Conservation (phyloP, 2,797 vertebrate species). For the Paguma larvata region DNA sequence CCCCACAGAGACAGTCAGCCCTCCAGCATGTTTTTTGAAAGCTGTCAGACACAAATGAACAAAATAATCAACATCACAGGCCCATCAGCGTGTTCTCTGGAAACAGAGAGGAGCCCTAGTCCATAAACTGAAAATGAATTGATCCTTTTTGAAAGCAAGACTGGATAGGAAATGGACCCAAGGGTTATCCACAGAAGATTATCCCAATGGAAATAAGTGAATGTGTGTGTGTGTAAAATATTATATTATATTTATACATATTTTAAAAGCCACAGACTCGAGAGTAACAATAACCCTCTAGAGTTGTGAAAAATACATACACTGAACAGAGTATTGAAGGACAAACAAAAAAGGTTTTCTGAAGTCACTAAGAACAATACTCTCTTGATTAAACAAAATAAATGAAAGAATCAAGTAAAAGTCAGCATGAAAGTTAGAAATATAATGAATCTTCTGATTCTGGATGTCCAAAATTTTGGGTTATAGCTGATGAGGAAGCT, state of each 20-base stretch:
- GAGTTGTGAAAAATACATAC: not conserved
- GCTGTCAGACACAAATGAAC: conserved; percentile 49
- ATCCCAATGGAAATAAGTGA: not conserved
- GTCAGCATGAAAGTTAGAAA: not conserved
- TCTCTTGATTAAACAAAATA: conserved; percentile 34
- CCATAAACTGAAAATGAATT: not conserved
- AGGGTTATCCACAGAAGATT: not conserved
- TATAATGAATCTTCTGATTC: not conserved
- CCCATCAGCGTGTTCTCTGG: rapidly evolving
- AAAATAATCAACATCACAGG: not conserved
- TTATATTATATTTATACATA: not conserved
- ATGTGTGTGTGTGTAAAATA: not conserved
- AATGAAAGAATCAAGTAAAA: not conserved
- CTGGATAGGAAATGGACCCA: not conserved
- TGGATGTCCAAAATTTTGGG: not conserved
- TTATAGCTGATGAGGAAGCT: not conserved
- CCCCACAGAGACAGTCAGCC: not conserved
- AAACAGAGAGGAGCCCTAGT: not conserved
- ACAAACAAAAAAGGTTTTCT: not conserved
- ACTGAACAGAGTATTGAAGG: not conserved
- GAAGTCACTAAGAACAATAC: not conserved
- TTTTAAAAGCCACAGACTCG: not conserved
- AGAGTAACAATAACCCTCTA: not conserved
- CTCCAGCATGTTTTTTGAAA: conserved; percentile 49
- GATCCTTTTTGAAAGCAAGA: not conserved